These are phyloP conservation scores for Chlorodrepanis virens DNA, from an alignment of 2,113 vertebrate species.

Conservation along the genomic window DNA sequence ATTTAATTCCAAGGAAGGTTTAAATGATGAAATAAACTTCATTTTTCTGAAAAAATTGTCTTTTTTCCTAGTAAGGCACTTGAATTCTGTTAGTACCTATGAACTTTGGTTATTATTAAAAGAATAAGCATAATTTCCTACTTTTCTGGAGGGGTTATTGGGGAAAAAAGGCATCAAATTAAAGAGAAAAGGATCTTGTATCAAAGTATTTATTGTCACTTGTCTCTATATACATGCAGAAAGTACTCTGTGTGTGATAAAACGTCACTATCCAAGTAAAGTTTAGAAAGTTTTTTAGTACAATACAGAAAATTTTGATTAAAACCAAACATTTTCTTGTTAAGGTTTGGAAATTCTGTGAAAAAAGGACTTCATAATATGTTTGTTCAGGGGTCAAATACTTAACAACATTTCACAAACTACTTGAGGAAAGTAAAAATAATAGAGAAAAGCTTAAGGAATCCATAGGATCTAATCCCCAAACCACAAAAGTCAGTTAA, in stretches of 20 bases:
- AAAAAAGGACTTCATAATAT: not conserved
- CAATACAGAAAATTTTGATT: not conserved
- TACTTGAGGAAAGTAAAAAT: not conserved
- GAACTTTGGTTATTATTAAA: not conserved
- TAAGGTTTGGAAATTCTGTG: not conserved
- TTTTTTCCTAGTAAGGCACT: not conserved
- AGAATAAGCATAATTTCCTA: not conserved
- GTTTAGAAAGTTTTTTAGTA: not conserved
- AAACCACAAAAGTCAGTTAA: not conserved
- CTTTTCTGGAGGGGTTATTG: not conserved
- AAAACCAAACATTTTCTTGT: not conserved
- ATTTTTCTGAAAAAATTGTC: not conserved
- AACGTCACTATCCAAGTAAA: not conserved
- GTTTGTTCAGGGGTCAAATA: not conserved
- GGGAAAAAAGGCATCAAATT: not conserved
- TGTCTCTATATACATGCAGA: not conserved
- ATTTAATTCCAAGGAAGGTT: not conserved
- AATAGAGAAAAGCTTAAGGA: not conserved
- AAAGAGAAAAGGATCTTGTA: not conserved
- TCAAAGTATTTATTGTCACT: not conserved
- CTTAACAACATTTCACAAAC: not conserved
- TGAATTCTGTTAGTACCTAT: not conserved
- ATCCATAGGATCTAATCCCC: not conserved
- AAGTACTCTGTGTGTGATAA: not conserved
- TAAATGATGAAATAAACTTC: not conserved